A percentile compares a stretch with the other conserved stretches of the same genome.
Evolutionary conservation across 2,113 vertebrate genomes (phyloP).

Genomic region (Paramormyrops kingsleyae): DNA sequence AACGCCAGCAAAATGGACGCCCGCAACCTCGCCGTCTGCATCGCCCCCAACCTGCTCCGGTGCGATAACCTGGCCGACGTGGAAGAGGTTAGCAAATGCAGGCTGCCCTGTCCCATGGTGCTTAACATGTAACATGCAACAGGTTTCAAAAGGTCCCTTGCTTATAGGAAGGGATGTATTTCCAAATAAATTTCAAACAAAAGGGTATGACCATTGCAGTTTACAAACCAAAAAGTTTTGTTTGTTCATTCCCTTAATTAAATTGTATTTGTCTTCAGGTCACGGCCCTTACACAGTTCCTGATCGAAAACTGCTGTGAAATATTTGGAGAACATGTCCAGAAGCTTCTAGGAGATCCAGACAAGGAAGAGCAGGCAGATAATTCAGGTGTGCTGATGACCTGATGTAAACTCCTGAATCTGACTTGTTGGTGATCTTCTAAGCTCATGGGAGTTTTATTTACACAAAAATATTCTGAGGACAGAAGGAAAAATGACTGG

Average conservation of each 20-base stretch:
- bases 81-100: slow-evolving; percentile 55
- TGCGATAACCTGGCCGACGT: slow-evolving; percentile 59
- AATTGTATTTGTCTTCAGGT: slow-evolving; percentile 58
- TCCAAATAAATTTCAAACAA: neutral
- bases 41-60: slow-evolving; percentile 79
- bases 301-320: slow-evolving; percentile 76
- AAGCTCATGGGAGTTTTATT: neutral
- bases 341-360: slow-evolving; percentile 49
- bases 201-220: neutral
- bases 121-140: neutral
- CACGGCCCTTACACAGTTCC: slow-evolving; percentile 76
- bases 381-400: slow-evolving; percentile 57
- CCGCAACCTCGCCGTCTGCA: slow-evolving; percentile 80
- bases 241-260: neutral
- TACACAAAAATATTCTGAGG: no score
- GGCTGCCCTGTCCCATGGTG: neutral
- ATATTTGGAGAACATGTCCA: slow-evolving; percentile 73
- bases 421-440: neutral
- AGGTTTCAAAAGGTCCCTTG: neutral
- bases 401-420: neutral
- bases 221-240: neutral
- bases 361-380: slow-evolving; percentile 62
- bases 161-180: neutral
- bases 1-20: slow-evolving; percentile 80
- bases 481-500: no score